These are phyloP conservation scores for Botia kubotai DNA, from an alignment of 2,797 vertebrate genomes.

Conservation along the genomic window DNA sequence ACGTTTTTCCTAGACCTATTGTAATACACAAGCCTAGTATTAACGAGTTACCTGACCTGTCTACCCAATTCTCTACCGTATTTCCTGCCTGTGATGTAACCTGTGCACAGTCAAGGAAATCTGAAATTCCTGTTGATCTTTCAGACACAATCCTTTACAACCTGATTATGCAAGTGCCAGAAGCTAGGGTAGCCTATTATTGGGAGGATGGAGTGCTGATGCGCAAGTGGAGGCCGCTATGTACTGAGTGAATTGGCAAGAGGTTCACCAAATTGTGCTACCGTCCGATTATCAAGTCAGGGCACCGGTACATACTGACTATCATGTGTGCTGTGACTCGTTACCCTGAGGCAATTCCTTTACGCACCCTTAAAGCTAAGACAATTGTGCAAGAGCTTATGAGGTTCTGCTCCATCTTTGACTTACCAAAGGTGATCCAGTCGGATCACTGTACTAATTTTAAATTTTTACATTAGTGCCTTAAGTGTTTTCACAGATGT, in stretches of 20 bases:
- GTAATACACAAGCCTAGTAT: background rate
- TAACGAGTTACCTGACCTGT: background rate
- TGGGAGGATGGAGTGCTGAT: background rate
- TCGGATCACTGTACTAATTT: background rate
- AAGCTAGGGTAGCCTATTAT: background rate
- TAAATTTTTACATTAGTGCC: too few species aligned
- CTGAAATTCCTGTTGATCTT: background rate
- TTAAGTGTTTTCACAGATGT: background rate
- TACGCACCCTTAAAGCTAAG: background rate
- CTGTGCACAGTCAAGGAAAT: slow-evolving; percentile 33
- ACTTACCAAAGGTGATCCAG: background rate
- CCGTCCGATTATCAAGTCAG: background rate
- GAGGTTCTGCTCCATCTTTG: background rate
- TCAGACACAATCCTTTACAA: slow-evolving; percentile 27
- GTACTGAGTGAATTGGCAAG: background rate
- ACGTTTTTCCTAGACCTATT: background rate
- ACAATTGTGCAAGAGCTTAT: background rate
- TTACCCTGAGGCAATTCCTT: background rate
- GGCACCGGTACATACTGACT: background rate
- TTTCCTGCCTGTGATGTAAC: slow-evolving; percentile 10
- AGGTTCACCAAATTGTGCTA: background rate
- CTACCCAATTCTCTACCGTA: background rate
- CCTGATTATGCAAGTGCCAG: background rate
- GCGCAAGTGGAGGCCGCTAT: background rate
- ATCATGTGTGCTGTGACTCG: background rate